Evolutionary conservation across 2,888 invertebrate genomes (phyloP).

Genomic region (Trimorus sp.): DNA sequence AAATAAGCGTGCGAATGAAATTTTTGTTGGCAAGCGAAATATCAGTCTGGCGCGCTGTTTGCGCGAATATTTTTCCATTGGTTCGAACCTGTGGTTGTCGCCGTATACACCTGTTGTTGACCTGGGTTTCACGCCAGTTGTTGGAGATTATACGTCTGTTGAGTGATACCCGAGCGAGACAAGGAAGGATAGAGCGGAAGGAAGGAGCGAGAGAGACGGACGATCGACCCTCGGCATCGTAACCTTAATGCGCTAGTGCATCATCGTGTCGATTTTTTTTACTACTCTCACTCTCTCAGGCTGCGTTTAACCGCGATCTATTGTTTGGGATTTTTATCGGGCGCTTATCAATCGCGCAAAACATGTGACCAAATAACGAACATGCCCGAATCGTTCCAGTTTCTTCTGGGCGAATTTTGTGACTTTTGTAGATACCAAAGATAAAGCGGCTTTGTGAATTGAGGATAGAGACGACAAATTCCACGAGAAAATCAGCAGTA

Average conservation of each 20-base stretch:
- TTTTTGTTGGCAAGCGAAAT: constrained; percentile 48
- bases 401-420: too few relatives aligned
- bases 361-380: too few relatives aligned
- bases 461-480: too few relatives aligned
- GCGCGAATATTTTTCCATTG: constrained; percentile 33
- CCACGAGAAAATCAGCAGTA: too few relatives aligned
- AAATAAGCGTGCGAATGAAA: constrained; percentile 27
- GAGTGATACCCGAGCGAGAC: constrained; percentile 44
- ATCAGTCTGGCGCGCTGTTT: constrained; percentile 15
- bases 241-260: constrained; percentile 59
- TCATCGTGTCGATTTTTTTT: constrained; percentile 52
- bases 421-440: too few relatives aligned
- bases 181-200: constrained; percentile 32
- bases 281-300: constrained; percentile 9
- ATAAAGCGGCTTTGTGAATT: too few relatives aligned
- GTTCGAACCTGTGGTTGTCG: constrained; percentile 47
- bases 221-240: constrained; percentile 47
- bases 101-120: constrained; percentile 59
- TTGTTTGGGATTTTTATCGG: constrained; percentile 31
- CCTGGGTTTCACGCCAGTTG: constrained; percentile 53
- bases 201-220: constrained; percentile 26
- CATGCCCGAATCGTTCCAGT: too few relatives aligned
- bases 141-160: constrained; percentile 44
- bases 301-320: constrained; percentile 28
- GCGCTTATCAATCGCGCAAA: constrained; percentile 19